Percentiles rank a stretch among this genome's conserved stretches.
Evolutionary conservation across 2,113 vertebrate species (phyloP).

Genomic region (Myiozetetes cayanensis): DNA sequence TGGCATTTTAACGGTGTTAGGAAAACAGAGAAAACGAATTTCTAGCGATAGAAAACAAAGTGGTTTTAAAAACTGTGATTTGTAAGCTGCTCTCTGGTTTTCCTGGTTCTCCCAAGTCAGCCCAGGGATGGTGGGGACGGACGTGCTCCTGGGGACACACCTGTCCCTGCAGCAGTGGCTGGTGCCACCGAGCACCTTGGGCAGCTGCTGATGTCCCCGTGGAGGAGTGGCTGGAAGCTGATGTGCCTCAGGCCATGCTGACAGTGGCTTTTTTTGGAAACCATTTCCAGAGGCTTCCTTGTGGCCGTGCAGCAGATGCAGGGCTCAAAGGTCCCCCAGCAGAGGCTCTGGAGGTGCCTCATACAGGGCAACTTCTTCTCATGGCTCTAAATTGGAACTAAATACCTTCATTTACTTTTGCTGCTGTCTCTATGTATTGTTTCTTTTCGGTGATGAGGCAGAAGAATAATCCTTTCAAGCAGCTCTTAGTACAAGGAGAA

Average conservation of each 20-base stretch:
- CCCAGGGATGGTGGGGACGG: neutral
- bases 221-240: neutral
- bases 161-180: neutral
- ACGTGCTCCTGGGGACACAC: rapidly evolving
- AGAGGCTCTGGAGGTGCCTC: neutral
- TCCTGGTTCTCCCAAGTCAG: neutral
- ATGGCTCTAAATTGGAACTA: neutral
- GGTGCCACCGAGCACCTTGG: neutral
- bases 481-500: neutral
- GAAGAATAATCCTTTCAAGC: neutral
- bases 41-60: neutral
- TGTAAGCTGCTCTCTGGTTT: neutral
- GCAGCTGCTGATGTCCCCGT: rapidly evolving
- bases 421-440: neutral
- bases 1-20: slow-evolving; percentile 4
- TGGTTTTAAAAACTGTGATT: neutral
- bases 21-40: slow-evolving; percentile 5
- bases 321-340: neutral
- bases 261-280: neutral
- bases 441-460: neutral
- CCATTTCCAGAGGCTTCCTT: neutral
- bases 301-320: neutral
- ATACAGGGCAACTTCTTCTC: neutral
- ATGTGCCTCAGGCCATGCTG: neutral
- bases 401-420: neutral